Conservation (phyloP, 2,113 vertebrate species). For the Notechis scutatus region DNA sequence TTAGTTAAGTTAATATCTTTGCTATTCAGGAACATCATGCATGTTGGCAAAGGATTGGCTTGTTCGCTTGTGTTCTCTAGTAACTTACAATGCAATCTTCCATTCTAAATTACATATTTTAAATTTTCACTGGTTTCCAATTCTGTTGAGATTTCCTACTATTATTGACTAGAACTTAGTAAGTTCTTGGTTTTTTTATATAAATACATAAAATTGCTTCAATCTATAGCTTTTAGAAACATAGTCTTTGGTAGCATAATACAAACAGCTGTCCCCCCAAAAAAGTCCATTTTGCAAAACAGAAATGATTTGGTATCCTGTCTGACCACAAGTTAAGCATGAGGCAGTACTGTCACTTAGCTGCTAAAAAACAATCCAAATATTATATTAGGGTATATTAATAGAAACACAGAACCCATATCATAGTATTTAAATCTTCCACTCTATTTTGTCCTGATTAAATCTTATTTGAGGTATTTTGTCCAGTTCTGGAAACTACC, state of each 20-base stretch:
- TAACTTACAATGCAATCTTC: slow-evolving; percentile 3
- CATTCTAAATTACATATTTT: background rate
- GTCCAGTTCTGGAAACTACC: background rate
- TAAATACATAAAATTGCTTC: background rate
- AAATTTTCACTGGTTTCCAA: background rate
- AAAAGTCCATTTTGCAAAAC: background rate
- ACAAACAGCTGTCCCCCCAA: background rate
- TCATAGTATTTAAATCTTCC: background rate
- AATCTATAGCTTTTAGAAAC: background rate
- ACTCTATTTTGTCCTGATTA: background rate
- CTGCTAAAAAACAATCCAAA: background rate
- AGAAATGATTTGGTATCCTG: background rate
- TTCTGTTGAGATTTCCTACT: rapidly evolving
- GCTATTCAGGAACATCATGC: slow-evolving; percentile 55
- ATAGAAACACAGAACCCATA: background rate
- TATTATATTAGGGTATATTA: background rate
- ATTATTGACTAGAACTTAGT: background rate
- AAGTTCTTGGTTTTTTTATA: background rate
- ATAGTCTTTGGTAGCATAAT: background rate
- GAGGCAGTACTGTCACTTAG: background rate
- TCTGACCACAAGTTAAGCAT: background rate
- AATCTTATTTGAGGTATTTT: background rate
- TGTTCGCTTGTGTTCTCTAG: slow-evolving; percentile 28
- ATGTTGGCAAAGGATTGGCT: slow-evolving; percentile 52
- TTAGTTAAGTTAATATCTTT: slow-evolving; percentile 76